A percentile compares a stretch with the other conserved stretches of the same genome.
phyloP scores from a whole-genome alignment of 2,113 vertebrate species.

The Damaliscus lunatus region DNA sequence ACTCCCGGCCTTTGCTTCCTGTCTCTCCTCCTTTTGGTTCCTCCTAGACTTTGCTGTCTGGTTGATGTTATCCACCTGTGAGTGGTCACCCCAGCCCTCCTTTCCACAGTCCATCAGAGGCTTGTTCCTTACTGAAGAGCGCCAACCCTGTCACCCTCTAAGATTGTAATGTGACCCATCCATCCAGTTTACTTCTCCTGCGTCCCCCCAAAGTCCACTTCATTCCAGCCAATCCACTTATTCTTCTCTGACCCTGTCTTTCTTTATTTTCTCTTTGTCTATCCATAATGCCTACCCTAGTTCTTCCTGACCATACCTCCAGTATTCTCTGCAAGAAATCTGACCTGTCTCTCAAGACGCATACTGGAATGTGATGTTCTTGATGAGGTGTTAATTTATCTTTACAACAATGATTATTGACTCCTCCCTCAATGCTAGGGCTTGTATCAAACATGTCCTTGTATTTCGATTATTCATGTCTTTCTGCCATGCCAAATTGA shows the following conservation, averaged over 20 bases:
- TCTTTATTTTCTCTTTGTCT: background rate
- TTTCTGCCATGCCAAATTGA: too few relatives aligned
- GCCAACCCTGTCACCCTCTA: background rate
- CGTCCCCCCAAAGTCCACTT: background rate
- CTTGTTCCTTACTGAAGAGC: background rate
- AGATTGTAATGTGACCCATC: background rate
- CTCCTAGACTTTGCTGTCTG: background rate
- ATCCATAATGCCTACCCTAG: background rate
- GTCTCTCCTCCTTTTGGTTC: background rate
- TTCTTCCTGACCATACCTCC: background rate
- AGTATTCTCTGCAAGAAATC: background rate
- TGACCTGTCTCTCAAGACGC: background rate
- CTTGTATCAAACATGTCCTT: background rate
- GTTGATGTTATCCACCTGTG: rapidly evolving
- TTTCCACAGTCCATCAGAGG: background rate
- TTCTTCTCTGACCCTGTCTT: background rate
- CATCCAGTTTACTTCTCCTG: background rate
- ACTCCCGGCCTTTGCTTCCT: background rate
- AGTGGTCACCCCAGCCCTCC: background rate
- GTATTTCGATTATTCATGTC: background rate
- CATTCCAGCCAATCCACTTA: background rate
- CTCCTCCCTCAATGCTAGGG: background rate
- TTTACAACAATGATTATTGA: background rate
- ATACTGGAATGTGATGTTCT: background rate
- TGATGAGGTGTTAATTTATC: background rate